Base-by-base conservation (phyloP, 2,113 vertebrate species). In the Lepidothrix coronata region DNA sequence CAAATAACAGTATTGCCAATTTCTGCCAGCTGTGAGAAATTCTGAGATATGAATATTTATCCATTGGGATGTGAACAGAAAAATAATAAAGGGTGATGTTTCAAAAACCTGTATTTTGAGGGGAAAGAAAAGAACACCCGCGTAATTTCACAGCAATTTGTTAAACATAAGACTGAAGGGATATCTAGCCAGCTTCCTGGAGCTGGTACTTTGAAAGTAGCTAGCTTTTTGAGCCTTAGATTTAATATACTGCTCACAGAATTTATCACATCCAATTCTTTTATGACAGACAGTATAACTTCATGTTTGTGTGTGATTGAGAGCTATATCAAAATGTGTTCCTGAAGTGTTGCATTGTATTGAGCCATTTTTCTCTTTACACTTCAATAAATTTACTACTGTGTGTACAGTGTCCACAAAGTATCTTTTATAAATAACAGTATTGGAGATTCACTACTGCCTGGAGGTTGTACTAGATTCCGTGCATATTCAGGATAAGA, bases 271-370 rank as follows among this genome's bases (percentile, higher is more conserved):
- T 95, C 91, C 93, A 96, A 84, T 97, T 96, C 80, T 90, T 96
- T 96, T 94, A 92, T 93, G 92, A 95, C 85, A 96, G 95, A 85
- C 51, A 92, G 89, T 97, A 91, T 95, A 97, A 97, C 92, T 93
- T 88, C 30, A 84, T 70, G 71, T 74, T 95, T 97, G 85, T 87
- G 77, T 90, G 92, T 92, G 96, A 95, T 58, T 89, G 71, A 96
- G 63, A 88, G 31, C 75, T 95, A 78, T 94, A 92, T 79, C 65
- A 95, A 73, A 83, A 88, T 83, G 62, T 89, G 62, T 73, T 97
- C 85, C 80, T 58, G 44, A 87, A 95, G n/a, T 46, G 74, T 12
- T 96, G 74, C 61, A 65, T 57, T 94, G 80, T 90, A 92, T 73
- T 79, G 91, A 97, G 80, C 82, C 39, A 51, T 84, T 96, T 92